Evolutionary conservation across 2,888 invertebrate genomes (phyloP), one percentile per base, ranked within the genome.

Genomic region (Sicus ferrugineus): DNA sequence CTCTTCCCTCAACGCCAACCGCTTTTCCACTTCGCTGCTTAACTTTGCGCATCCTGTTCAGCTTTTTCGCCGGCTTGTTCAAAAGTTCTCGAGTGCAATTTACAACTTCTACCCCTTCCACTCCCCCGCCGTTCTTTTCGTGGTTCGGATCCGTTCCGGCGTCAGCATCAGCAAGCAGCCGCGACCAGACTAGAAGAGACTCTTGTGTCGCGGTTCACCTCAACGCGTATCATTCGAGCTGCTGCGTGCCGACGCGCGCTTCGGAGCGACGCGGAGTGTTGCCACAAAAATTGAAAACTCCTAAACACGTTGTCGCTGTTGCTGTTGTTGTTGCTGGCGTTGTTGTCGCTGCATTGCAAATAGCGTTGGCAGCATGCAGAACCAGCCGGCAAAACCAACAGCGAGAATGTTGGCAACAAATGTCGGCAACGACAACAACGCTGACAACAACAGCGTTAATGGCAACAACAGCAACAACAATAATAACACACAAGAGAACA

Each of bases 261-360:
- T 56, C n/a, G 31, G 5, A 56, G 16, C 26, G 56, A n/a, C n/a
- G n/a, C n/a, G n/a, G n/a, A n/a, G 56, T 30, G 31, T 56, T 62
- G 42, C 62, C 62, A 42, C 62, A 42, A 62, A 62, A 62, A 46
- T 38, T 62, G 62, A 62, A 46, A 62, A 62, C 50, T 31, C 50
- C 19, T 14, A 61, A 54, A 50, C 31, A 50, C 21, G 61, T 42
- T 23, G 38, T 7, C 31, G 21, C 21, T 23, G 23, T 7, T 23
- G 52, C 7, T 34, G 14, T 23, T 14, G 52, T 21, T 3, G n/a
- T 21, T 21, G 50, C 19, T 50, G 50, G 11, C 6, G 52, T 11
- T 34, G 34, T 21, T 31, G 59, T 28, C 9, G 16, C 38, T 23
- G 42, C 38, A 38, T n/a, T 42, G 42, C 5, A 42, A 42, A 42